These are phyloP conservation scores for Clusia tigrina DNA, from an alignment of 2,888 invertebrate species.

Conservation along the genomic window DNA sequence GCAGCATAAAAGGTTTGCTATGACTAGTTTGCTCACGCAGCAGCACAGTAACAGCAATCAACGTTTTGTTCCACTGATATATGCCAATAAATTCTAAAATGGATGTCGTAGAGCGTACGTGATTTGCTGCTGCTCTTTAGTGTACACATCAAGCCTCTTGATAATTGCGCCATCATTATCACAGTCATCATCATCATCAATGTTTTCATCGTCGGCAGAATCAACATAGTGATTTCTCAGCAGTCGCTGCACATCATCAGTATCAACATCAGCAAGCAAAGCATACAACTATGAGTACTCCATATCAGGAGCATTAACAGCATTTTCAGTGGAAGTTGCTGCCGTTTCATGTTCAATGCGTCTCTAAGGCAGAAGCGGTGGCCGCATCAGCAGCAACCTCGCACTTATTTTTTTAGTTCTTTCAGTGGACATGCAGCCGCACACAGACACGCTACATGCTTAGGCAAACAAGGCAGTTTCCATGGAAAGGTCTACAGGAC, in stretches of 20 bases:
- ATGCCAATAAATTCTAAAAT: not conserved
- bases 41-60: not conserved
- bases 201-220: too few relatives aligned
- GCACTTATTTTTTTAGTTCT: not conserved
- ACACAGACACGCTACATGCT: too few relatives aligned
- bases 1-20: not conserved
- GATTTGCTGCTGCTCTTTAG: not conserved
- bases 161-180: conserved; percentile 2
- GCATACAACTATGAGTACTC: not conserved
- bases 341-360: conserved; percentile 4
- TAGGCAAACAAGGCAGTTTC: too few relatives aligned
- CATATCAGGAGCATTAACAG: too few relatives aligned
- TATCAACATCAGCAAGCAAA: not conserved
- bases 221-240: conserved; percentile 10
- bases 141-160: not conserved
- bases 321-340: not conserved
- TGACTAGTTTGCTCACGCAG: not conserved
- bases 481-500: too few relatives aligned
- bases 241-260: not conserved
- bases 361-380: too few relatives aligned
- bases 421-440: not conserved
- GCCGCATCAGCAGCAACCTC: not conserved
- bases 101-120: not conserved
- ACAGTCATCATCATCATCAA: too few relatives aligned
- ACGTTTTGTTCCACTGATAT: not conserved